Evolutionary conservation across 92 coral and sea anemone genomes (phyloP).

Genomic region (Phenganax subtilis): DNA sequence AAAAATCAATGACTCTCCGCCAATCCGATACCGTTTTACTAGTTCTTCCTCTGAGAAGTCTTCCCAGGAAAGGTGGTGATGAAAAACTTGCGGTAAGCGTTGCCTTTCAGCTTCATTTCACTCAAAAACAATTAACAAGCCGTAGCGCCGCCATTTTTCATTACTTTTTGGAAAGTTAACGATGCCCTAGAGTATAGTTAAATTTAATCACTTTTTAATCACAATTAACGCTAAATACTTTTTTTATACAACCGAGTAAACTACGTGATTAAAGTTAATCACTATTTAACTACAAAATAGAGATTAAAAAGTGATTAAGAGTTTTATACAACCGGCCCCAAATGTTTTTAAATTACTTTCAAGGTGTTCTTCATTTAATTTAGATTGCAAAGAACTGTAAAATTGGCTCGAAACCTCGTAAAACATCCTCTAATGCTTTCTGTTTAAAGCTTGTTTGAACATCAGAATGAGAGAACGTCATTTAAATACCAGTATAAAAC

Average conservation of each 20-base stretch:
- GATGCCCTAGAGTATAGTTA: conserved; percentile 1
- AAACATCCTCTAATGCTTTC: too few species aligned
- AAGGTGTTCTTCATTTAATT: too few species aligned
- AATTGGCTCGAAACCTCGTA: too few species aligned
- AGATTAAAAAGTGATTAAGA: conserved; percentile 1
- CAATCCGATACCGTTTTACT: conserved; percentile 1
- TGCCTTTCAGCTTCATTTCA: background rate
- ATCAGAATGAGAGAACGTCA: too few species aligned
- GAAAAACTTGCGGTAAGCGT: background rate
- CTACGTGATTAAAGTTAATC: conserved; percentile 1
- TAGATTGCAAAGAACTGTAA: too few species aligned
- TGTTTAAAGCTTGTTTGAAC: too few species aligned
- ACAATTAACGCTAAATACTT: conserved; percentile 16
- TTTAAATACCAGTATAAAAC: too few species aligned
- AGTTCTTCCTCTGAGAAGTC: conserved; percentile 1
- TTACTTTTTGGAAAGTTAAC: background rate
- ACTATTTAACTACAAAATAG: background rate
- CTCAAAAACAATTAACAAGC: background rate
- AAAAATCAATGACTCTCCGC: background rate
- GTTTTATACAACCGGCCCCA: conserved; percentile 22
- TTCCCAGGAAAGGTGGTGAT: background rate
- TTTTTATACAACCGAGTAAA: conserved; percentile 12
- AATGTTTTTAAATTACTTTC: too few species aligned
- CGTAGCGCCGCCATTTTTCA: conserved; percentile 3
- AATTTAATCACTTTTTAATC: conserved; percentile 10